A percentile compares a stretch with the other conserved stretches of the same genome.
Conservation (phyloP, 1,140 invertebrate genomes). For the Cardiocondyla obscurior region DNA sequence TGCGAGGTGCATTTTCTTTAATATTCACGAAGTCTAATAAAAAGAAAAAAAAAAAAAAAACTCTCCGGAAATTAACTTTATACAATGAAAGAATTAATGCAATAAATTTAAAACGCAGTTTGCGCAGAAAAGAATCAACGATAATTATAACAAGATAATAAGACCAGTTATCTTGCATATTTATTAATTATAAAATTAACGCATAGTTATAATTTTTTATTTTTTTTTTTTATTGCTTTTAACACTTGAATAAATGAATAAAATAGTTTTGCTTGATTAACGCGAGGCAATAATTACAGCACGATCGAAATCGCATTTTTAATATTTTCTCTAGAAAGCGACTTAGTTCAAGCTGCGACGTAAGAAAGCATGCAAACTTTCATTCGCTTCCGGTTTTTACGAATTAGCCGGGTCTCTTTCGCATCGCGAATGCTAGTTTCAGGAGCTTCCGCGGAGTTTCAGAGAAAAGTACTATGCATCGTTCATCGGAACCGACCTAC, state of each 20-base stretch:
- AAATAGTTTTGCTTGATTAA: no score
- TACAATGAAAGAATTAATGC: neutral
- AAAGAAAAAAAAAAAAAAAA: no score
- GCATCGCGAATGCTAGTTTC: neutral
- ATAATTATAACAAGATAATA: no score
- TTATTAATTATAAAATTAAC: no score
- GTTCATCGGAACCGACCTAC: conserved; percentile 26
- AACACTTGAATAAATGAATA: neutral
- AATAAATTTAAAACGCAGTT: neutral
- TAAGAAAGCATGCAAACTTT: neutral
- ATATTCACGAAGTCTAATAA: neutral
- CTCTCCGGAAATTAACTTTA: no score
- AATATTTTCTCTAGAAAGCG: neutral
- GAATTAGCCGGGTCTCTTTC: neutral
- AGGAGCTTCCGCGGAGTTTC: neutral
- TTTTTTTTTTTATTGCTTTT: neutral
- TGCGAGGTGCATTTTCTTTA: neutral
- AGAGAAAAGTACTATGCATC: conserved; percentile 14
- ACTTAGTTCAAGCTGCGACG: neutral
- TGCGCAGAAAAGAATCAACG: neutral
- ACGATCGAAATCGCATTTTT: neutral
- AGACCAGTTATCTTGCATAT: no score
- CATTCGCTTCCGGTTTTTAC: neutral
- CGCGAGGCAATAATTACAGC: neutral
- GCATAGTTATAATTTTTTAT: no score